These are phyloP conservation scores for Mirza zaza DNA, from an alignment of 2,113 vertebrate genomes.

Conservation along the genomic window DNA sequence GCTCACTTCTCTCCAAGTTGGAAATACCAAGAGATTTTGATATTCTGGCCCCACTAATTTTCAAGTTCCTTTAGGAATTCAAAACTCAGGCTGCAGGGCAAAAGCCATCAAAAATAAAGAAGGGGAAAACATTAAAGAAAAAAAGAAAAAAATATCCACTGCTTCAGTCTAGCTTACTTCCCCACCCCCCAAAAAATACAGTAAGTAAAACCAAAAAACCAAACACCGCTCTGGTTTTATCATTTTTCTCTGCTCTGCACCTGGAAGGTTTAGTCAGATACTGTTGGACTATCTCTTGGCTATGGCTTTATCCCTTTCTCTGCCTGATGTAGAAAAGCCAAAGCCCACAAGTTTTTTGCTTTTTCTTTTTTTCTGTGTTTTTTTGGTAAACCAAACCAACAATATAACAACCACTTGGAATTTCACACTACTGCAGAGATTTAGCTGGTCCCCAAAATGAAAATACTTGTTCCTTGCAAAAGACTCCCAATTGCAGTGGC, in stretches of 20 bases:
- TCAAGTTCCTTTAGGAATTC: conserved; percentile 52
- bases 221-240: conserved; percentile 19
- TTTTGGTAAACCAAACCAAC: conserved; percentile 58
- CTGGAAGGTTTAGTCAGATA: conserved; percentile 43
- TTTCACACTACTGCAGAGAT: conserved; percentile 23
- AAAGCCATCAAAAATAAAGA: conserved; percentile 42
- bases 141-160: not conserved
- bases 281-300: not conserved
- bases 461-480: conserved; percentile 43
- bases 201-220: conserved; percentile 33
- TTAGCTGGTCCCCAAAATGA: conserved; percentile 54
- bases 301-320: conserved; percentile 16
- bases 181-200: conserved; percentile 1
- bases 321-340: conserved; percentile 30
- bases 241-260: conserved; percentile 1
- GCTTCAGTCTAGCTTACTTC: conserved; percentile 58
- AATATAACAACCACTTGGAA: conserved; percentile 48
- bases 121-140: conserved; percentile 26
- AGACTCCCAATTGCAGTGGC: not conserved
- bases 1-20: conserved; percentile 61
- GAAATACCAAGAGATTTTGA: not conserved
- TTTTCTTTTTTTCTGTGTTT: not conserved
- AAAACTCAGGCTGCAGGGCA: conserved; percentile 17
- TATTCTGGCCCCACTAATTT: not conserved
- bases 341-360: not conserved